Base-by-base conservation (phyloP, 2,888 invertebrate genomes). In the Ecliptopera silaceata region DNA sequence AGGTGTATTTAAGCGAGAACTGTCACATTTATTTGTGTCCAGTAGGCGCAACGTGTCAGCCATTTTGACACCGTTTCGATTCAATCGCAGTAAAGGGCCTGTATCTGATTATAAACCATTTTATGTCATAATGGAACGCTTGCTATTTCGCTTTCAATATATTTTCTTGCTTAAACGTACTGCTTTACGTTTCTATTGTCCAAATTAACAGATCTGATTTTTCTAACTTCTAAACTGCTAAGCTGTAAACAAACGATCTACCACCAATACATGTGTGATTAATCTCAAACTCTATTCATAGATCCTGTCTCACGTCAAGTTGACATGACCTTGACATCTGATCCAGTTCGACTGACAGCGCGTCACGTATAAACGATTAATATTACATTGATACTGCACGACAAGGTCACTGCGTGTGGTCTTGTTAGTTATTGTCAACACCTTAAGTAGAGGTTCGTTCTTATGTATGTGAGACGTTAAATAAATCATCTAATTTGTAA, bases 391-490 rank as follows among this genome's bases (percentile, higher is more conserved):
- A 74, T 69, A 74, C 68, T 62, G 53, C 64, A 52, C 65, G 67
- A 74, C 79, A 77, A 80, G 80, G 78, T 78, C 71, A 73, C 36
- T 68, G 77, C 73, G 68, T 74, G 67, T 50, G 68, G 61, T 66
- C 64, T 56, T 65, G 41, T 34, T 20, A 31, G 50, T 13, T 12
- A 39, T 32, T 52, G 45, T 52, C 48, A 54, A 57, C 46, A 44
- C 47, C 17, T 44, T n/a, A n/a, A n/a, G n/a, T n/a, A n/a, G n/a
- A n/a, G n/a, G n/a, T n/a, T n/a, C n/a, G n/a, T n/a, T n/a, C 47
- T 12, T 46, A 45, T 17, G 18, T 31, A 31, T 43, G 41, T 38
- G 8, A 38, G 29, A 38, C 29, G 11, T 38, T 20, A 20, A 20
- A 20, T n/a, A n/a, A n/a, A n/a, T n/a, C n/a, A n/a, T n/a, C n/a